Base-by-base conservation (phyloP, 2,888 invertebrate species). In the Cephus runcator region DNA sequence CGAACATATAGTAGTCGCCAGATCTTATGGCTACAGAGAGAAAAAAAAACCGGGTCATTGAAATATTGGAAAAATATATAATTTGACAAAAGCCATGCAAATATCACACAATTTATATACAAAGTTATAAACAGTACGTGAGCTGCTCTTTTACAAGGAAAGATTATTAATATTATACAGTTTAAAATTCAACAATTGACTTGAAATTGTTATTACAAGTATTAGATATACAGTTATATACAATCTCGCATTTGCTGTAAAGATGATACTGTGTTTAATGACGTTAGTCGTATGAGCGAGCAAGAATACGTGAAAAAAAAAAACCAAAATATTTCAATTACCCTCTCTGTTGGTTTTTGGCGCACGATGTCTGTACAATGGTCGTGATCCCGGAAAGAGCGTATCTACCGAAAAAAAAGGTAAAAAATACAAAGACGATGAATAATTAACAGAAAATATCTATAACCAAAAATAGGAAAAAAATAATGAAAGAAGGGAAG, bases 1-100 rank as follows among this genome's bases (percentile, higher is more conserved):
- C 98, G 93, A 99, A 99, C 98, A 99, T 98, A 93, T 98, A 99
- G 93, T 99, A 99, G 92, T 99, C 99, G 31, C 99, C 99, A 80
- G 98, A 98, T 76, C 99, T 95, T 79, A 99, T 96, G 76, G 99
- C 99, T 99, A 93, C 90, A 92, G 90, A 82, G 83, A 81, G 83
- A 82, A 83, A 75, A 69, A 76, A 74, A 33, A 73, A 23, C n/a
- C 0, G 35, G 34, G 71, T 79, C 30, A 71, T 77, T 12, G 9
- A 15, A 23, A 56, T 23, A 56, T 9, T 56, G 6, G 15, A 0
- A 23, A 56, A 23, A 23, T 9, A 56, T 56, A 9, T 56, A 23
- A 56, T 56, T 23, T 23, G 6, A 56, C 23, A 56, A 9, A 86
- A 82, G 85, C 85, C 82, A 85, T 85, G 86, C 86, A 84, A 31